A percentile compares a stretch with the other conserved stretches of the same genome.
Evolutionary conservation across 2,888 invertebrate genomes (phyloP).

Genomic region (Drosophila niveifrons): DNA sequence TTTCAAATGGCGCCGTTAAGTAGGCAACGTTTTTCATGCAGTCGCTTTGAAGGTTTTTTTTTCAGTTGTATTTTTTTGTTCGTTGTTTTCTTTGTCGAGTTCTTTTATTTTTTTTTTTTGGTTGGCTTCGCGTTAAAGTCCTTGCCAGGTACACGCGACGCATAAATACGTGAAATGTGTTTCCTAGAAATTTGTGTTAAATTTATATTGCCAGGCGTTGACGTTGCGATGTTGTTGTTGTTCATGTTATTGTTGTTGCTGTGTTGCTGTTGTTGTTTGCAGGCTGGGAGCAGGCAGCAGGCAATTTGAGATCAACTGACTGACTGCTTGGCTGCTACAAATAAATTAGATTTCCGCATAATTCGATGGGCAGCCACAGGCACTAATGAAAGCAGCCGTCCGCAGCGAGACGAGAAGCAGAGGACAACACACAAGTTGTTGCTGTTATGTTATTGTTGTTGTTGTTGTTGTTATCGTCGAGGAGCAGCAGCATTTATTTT

Average conservation of each 20-base stretch:
- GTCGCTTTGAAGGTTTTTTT: slow-evolving; percentile 10
- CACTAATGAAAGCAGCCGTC: slow-evolving; percentile 55
- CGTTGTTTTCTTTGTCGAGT: neutral
- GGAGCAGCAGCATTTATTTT: slow-evolving; percentile 52
- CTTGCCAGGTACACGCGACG: neutral
- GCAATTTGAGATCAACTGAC: slow-evolving; percentile 57
- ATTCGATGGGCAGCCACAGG: slow-evolving; percentile 68
- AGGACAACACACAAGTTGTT: neutral
- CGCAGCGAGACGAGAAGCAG: neutral
- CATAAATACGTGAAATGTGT: slow-evolving; percentile 19
- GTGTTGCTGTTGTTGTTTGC: slow-evolving; percentile 24
- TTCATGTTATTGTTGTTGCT: slow-evolving; percentile 24
- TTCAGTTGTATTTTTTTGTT: neutral
- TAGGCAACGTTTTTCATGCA: slow-evolving; percentile 12
- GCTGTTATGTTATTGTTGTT: slow-evolving; percentile 19
- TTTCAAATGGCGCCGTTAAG: slow-evolving; percentile 13
- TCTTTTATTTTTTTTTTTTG: too few species aligned
- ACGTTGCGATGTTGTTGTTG: slow-evolving; percentile 10
- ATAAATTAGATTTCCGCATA: slow-evolving; percentile 69
- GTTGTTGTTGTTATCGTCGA: slow-evolving; percentile 20
- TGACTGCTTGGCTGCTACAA: slow-evolving; percentile 39
- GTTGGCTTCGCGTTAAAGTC: slow-evolving; percentile 29
- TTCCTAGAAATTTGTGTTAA: slow-evolving; percentile 36
- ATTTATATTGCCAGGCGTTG: slow-evolving; percentile 18
- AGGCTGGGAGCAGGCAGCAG: slow-evolving; percentile 9